Conservation (phyloP, 2,888 invertebrate genomes). For the Diabrotica balteata region DNA sequence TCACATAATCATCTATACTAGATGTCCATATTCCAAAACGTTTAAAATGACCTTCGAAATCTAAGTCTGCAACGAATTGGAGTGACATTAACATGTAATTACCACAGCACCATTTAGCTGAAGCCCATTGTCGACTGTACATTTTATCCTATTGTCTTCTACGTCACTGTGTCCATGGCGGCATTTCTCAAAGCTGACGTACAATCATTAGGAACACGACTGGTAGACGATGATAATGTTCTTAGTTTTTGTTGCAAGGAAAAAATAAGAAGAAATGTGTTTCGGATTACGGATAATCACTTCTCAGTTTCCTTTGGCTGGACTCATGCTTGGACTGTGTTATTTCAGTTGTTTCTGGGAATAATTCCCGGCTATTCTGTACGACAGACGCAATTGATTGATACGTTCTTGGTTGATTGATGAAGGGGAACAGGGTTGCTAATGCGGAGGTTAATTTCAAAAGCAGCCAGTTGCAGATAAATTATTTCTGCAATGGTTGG, state of each 20-base stretch:
- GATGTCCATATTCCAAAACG: too few relatives aligned
- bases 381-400: neutral
- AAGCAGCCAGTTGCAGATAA: too few relatives aligned
- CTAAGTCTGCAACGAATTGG: too few relatives aligned
- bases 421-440: neutral
- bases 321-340: constrained; percentile 4
- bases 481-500: too few relatives aligned
- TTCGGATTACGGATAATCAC: constrained; percentile 29
- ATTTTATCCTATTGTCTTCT: neutral
- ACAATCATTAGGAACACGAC: constrained; percentile 31
- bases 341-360: constrained; percentile 18
- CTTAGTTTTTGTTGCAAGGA: constrained; percentile 24
- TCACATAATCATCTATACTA: too few relatives aligned
- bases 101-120: too few relatives aligned
- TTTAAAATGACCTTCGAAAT: too few relatives aligned
- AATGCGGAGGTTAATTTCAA: too few relatives aligned
- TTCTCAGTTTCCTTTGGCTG: constrained; percentile 14
- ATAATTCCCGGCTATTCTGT: constrained; percentile 1
- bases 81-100: too few relatives aligned
- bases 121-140: neutral
- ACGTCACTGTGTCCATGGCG: constrained; percentile 8
- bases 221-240: constrained; percentile 32
- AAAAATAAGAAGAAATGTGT: constrained; percentile 25
- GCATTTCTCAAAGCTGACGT: constrained; percentile 35
- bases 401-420: neutral